A percentile compares a stretch with the other conserved stretches of the same genome.
These are phyloP conservation scores for Pteropus rufus DNA, from an alignment of 2,797 vertebrate genomes.

Conservation along the genomic window DNA sequence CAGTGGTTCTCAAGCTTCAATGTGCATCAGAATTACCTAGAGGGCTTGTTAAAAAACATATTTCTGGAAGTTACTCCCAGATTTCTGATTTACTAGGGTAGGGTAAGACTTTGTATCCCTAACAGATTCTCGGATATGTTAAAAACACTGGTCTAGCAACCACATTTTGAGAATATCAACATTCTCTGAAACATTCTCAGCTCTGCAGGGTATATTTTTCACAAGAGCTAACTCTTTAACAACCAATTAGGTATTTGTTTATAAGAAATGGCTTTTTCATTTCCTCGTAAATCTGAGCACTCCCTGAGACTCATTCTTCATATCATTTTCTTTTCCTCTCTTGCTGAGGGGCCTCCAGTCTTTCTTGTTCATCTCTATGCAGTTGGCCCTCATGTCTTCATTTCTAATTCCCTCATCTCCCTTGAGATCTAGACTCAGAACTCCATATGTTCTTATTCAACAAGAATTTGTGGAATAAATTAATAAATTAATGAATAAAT, in stretches of 20 bases:
- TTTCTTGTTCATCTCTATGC: neutral
- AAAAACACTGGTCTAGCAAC: neutral
- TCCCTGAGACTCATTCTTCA: neutral
- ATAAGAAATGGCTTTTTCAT: neutral
- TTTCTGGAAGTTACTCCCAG: neutral
- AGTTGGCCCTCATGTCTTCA: neutral
- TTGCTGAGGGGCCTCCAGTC: neutral
- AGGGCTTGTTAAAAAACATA: neutral
- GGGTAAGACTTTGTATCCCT: neutral
- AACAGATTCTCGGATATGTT: neutral
- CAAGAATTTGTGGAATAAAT: neutral
- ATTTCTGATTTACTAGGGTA: neutral
- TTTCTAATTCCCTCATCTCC: neutral
- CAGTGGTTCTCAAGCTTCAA: neutral
- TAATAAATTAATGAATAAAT: neutral
- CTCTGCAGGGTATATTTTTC: neutral
- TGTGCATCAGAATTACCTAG: neutral
- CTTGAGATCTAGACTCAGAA: neutral
- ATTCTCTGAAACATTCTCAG: neutral
- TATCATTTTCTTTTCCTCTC: neutral
- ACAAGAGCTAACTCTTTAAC: neutral
- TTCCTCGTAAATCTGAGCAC: neutral
- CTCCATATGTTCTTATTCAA: neutral
- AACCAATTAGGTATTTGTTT: neutral
- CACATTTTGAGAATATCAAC: conserved; percentile 14